Base-by-base conservation (phyloP, 2,888 invertebrate species). In the Noctua fimbriata region DNA sequence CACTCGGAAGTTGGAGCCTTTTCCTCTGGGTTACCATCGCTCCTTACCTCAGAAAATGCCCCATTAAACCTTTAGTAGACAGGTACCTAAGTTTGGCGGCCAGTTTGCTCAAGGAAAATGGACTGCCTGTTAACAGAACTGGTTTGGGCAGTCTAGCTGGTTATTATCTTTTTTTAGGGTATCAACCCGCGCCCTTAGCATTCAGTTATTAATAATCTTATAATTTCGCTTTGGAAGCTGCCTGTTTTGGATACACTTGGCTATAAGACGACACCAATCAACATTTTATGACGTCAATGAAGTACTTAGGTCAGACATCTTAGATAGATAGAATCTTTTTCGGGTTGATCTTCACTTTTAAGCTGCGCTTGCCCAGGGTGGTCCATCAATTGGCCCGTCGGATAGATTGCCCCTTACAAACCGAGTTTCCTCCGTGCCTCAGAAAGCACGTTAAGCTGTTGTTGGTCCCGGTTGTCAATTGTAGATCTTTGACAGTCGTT, bases 61-160 rank as follows among this genome's bases (percentile, higher is more conserved):
- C 1, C 12, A 58, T n/a, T 3, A 28, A 60, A 36, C 32, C 65
- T 36, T 36, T 65, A 36, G 55, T 12, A 18, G n/a, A 21, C 21
- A 49, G 18, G 18, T 21, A n/a, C n/a, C n/a, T n/a, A 9, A n/a
- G 5, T n/a, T 14, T 58, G 58, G n/a, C 58, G 58, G 14, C 58
- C n/a, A n/a, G 58, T 1, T 58, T 58, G n/a, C 5, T n/a, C 14
- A 58, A 58, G n/a, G 58, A 76, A 58, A 82, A 58, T 49, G n/a
- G 7, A 28, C 18, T 28, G 44, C 16, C 7, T 32, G 9, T n/a
- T n/a, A 32, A 63, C 3, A 18, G 41, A 28, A 66, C 78, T 36
- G 44, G 67, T 78, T 60, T 36, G 66, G 41, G 24, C 81, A 60
- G n/a, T 16, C 21, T 21, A 65, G 2, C 21, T 32, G 24, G 18